phyloP scores from a whole-genome alignment of 1,140 invertebrate genomes.

The Bactericera cockerelli region DNA sequence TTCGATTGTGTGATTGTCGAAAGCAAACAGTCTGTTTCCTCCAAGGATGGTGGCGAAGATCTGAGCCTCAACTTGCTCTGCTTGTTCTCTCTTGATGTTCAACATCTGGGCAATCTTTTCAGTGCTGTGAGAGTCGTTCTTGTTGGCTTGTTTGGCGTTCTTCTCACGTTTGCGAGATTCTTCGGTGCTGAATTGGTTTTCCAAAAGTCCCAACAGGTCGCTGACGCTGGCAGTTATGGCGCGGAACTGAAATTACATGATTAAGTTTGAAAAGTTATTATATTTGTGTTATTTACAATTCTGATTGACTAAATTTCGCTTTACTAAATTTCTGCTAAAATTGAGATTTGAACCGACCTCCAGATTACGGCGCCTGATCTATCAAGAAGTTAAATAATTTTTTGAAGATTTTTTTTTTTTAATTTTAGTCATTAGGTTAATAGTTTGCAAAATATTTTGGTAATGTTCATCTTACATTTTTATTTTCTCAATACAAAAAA shows the following conservation, averaged over 20 bases:
- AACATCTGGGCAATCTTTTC: constrained; percentile 36
- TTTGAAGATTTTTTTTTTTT: too few species aligned
- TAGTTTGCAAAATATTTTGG: too few species aligned
- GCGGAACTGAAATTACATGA: constrained; percentile 18
- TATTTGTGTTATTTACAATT: too few species aligned
- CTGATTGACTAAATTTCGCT: too few species aligned
- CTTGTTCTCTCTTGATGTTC: constrained; percentile 33
- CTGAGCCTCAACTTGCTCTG: constrained; percentile 38
- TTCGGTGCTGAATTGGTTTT: constrained; percentile 23
- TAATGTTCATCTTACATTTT: too few species aligned
- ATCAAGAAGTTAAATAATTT: too few species aligned
- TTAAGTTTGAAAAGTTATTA: too few species aligned
- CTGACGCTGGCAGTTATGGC: constrained; percentile 34
- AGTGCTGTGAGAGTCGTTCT: constrained; percentile 26
- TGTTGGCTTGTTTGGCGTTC: constrained; percentile 21
- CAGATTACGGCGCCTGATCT: too few species aligned
- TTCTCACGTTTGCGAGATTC: constrained; percentile 19
- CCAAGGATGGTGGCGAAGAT: constrained; percentile 30
- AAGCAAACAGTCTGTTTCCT: constrained; percentile 32
- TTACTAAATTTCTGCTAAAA: too few species aligned
- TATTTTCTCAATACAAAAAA: too few species aligned
- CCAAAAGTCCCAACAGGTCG: constrained; percentile 30
- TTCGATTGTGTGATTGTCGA: constrained; percentile 37
- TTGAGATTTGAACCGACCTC: too few species aligned
- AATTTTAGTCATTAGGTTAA: too few species aligned